These are phyloP conservation scores for Sesamia nonagrioides DNA, from an alignment of 1,140 invertebrate species.

Conservation along the genomic window DNA sequence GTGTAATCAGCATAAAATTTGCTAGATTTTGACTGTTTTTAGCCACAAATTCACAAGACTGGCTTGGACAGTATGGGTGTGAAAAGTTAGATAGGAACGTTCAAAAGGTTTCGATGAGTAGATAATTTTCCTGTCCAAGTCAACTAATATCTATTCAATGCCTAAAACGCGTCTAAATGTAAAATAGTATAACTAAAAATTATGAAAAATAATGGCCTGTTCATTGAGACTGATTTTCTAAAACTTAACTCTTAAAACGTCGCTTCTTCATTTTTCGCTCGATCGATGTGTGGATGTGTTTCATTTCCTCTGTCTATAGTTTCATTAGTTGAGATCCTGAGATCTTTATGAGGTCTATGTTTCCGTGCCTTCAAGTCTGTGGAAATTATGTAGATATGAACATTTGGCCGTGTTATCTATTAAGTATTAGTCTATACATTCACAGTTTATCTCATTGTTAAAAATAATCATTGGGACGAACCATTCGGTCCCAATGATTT, in stretches of 20 bases:
- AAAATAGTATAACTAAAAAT: conserved; percentile 66
- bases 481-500: not conserved
- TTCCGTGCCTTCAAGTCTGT: conserved; percentile 53
- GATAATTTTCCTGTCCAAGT: conserved; percentile 18
- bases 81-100: conserved; percentile 1
- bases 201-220: conserved; percentile 86
- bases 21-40: not conserved
- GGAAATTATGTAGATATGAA: conserved; percentile 41
- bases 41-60: not conserved
- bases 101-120: conserved; percentile 8
- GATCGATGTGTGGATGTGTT: conserved; percentile 56
- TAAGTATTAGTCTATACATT: conserved; percentile 7
- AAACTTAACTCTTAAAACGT: conserved; percentile 79
- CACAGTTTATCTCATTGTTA: not conserved
- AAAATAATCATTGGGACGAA: not conserved
- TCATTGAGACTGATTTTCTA: conserved; percentile 88
- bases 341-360: conserved; percentile 39
- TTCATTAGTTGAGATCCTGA: conserved; percentile 31
- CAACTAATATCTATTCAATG: conserved; percentile 62
- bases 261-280: conserved; percentile 63
- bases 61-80: not conserved
- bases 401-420: conserved; percentile 19
- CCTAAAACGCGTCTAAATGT: conserved; percentile 53
- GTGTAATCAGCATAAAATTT: not conserved
- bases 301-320: conserved; percentile 47